Base-by-base conservation (phyloP, 2,113 vertebrate genomes). In the Pteropus alecto region DNA sequence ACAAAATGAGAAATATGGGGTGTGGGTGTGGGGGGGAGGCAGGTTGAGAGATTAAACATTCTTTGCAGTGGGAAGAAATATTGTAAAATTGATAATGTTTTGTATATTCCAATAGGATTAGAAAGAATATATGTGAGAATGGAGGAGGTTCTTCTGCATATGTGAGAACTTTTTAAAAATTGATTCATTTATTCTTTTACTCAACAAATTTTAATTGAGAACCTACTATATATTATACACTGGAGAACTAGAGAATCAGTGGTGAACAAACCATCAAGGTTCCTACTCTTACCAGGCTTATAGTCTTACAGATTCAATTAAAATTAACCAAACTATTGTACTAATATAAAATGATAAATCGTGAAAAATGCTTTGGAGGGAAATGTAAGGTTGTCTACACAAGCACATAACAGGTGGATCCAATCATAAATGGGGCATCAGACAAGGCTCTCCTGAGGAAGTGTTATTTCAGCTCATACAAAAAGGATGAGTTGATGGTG, bases 181-280 rank as follows among this genome's bases (percentile, higher is more conserved):
- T 79, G 22, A 82, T 78, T 85, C 19, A 46, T 12, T 38, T 43
- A 81, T 67, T 77, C 26, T 46, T 76, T 60, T 28, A 84, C 30
- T 92, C 73, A 91, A 71, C 54, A 96, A 89, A 86, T 48, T 86
- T 77, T 85, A 91, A 43, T 96, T 60, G 87, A 92, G 77, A 83
- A 70, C 1, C 28, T 74, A 68, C 76, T 48, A 28, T 26, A 33
- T 30, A 61, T 41, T 70, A 92, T 13, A 56, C 2, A 92, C 87
- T 35, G 19, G 88, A 5, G 38, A 89, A 82, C 71, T 58, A 77
- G 18, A 35, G 56, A 61, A 88, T 92, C 58, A 54, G 24, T 3
- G 4, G 14, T 48, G 6, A 88, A 89, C 5, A 56, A 88, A 79
- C 5, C 61, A 12, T 79, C 30, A 48, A 70, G 56, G 70, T 51